Evolutionary conservation across 2,888 invertebrate genomes (phyloP), one percentile per base, ranked within the genome.

Genomic region (Mesorhabditis spiculigera): DNA sequence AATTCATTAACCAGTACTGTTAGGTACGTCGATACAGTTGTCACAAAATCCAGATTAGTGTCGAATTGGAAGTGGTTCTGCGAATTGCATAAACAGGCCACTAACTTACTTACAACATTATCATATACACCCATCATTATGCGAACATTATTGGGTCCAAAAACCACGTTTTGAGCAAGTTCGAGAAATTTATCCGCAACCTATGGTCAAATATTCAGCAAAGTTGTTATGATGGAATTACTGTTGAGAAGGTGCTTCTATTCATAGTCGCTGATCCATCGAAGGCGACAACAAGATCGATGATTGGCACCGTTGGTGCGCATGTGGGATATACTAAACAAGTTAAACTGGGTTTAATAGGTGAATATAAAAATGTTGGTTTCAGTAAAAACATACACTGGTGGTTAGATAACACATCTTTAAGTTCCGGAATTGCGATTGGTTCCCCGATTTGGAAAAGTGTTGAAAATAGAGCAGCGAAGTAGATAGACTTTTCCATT

Each of bases 101-200:
- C 58, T 28, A 28, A 28, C 28, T 28, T 28, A 10, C 58, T 13
- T 13, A 50, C 58, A 10, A 13, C 10, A 13, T 10, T 65, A 44
- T 77, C 77, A 41, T 77, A 77, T 1, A 72, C 68, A 8, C 73
- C 75, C 4, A 73, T 41, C 4, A 71, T 43, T 13, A 74, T 70
- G 5, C 76, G 41, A 4, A 68, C 66, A 5, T 71, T 65, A 61
- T 72, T 65, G 28, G 42, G 43, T 8, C 67, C 73, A 16, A 76
- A 66, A 3, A 61, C 65, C 6, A 74, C 50, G 5, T 64, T 5
- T 8, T 70, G 63, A 45, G 67, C 70, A 45, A 76, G 68, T 5
- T 61, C 41, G 43, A 68, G 69, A 10, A 76, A 16, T 5, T 68
- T n/a, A 4, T 42, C 68, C 13, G 73, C 58, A 0, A 71, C 73